Conservation (phyloP, 1,140 invertebrate genomes). For the Liolophura sinensis region DNA sequence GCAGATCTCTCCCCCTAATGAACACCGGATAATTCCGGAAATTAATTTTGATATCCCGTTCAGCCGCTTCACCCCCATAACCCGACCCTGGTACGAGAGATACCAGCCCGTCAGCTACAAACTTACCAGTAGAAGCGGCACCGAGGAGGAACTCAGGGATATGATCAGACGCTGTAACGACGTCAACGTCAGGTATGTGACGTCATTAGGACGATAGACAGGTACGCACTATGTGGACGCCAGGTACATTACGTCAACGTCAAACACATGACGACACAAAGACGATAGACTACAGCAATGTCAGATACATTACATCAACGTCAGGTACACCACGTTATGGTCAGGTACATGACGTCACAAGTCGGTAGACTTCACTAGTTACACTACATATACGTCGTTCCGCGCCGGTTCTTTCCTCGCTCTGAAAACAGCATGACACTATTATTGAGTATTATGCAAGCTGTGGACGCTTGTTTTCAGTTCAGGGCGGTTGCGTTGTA, state of each 20-base stretch:
- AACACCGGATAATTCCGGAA: neutral
- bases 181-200: constrained; percentile 66
- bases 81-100: constrained; percentile 73
- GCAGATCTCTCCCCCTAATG: constrained; percentile 6
- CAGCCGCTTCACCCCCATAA: neutral
- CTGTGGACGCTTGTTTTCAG: no score
- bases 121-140: constrained; percentile 74
- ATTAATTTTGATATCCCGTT: neutral
- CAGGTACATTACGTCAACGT: no score
- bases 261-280: no score
- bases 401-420: no score
- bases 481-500: no score
- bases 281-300: no score
- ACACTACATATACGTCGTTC: no score
- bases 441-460: no score
- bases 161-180: constrained; percentile 74
- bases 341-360: neutral
- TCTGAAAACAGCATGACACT: no score
- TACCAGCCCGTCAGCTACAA: constrained; percentile 87
- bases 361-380: no score
- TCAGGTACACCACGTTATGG: neutral
- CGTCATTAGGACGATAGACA: no score
- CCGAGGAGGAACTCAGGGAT: constrained; percentile 67
- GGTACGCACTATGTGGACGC: no score
- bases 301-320: neutral